Evolutionary conservation across 23 tunicate genomes (phyloP), one percentile per base, ranked within the genome.

Genomic region (Corella eumyota): DNA sequence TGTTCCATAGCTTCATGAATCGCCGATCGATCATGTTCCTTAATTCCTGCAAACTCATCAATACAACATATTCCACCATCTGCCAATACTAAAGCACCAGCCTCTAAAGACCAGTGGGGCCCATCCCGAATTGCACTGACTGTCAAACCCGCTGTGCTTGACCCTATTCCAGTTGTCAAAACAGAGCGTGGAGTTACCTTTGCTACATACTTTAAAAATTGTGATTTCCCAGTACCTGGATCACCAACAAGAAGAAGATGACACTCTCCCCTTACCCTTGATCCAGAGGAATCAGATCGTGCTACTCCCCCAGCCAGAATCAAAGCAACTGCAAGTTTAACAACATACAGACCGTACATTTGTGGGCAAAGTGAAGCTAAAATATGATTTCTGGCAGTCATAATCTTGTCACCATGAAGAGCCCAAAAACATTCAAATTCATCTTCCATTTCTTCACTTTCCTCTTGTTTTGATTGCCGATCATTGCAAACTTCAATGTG

Each of bases 1-100:
- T 88, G 96, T 63, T 88, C 96, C 96, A 88, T 88, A 24, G 96
- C 96, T 61, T 88, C 96, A 67, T 88, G 96, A 15, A 88, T 88
- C 3, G 96, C 87, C 46, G 81, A 68, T 25, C 96, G 68, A 48
- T 88, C 96, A 21, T 78, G 88, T 25, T 88, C 96, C 31, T 70
- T 78, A 19, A 88, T 88, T 28, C 90, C 71, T 15, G 88, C 65
- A 53, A 88, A 88, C 71, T 88, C 96, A 62, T 88, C 96, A 40
- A 88, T 78, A 66, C 96, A 88, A 54, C 96, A 88, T 35, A 88
- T 60, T 9, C 96, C 96, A 22, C 96, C 96, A 73, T 88, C 96
- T 13, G 96, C 82, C 24, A 88, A 66, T 30, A 88, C 96, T 55
- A 88, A 52, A 2, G 96, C 96, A 2, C 96, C 96, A 24, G 96